A percentile compares a stretch with the other conserved stretches of the same genome.
Evolutionary conservation across 2,113 vertebrate genomes (phyloP).

Genomic region (Nesospiza acunhae): DNA sequence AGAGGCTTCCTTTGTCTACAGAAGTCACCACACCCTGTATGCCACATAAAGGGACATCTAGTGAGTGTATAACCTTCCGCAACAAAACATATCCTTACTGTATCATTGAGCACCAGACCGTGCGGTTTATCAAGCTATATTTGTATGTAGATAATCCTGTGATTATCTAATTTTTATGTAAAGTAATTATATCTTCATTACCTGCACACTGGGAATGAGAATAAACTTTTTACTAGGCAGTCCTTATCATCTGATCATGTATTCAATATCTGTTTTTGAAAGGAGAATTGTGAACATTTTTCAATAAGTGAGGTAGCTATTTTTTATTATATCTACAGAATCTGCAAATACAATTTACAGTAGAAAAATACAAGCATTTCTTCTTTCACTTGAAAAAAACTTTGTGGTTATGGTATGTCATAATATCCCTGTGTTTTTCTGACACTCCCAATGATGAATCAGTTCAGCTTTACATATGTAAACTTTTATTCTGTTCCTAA

Average conservation of each 20-base stretch:
- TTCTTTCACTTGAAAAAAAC: not conserved
- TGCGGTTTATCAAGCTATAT: not conserved
- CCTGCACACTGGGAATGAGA: not conserved
- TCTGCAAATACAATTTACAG: not conserved
- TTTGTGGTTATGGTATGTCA: not conserved
- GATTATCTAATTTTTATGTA: not conserved
- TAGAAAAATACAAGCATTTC: not conserved
- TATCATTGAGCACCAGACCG: not conserved
- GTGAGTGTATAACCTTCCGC: not conserved
- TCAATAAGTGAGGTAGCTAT: not conserved
- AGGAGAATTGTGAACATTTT: not conserved
- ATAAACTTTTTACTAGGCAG: not conserved
- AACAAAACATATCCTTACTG: not conserved
- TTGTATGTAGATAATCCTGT: not conserved
- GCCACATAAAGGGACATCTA: not conserved
- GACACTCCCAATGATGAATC: not conserved
- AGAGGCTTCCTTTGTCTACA: constrained; percentile 3
- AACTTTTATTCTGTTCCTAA: not conserved
- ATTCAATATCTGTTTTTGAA: not conserved
- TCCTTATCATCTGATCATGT: not conserved
- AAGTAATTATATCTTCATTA: not conserved
- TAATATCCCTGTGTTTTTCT: not conserved
- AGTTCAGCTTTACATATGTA: not conserved
- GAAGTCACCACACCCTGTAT: not conserved
- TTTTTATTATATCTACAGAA: not conserved